Evolutionary conservation across 2,113 vertebrate species (phyloP), one percentile per base, ranked within the genome.

Genomic region (Rhegmatorhina hoffmannsi): DNA sequence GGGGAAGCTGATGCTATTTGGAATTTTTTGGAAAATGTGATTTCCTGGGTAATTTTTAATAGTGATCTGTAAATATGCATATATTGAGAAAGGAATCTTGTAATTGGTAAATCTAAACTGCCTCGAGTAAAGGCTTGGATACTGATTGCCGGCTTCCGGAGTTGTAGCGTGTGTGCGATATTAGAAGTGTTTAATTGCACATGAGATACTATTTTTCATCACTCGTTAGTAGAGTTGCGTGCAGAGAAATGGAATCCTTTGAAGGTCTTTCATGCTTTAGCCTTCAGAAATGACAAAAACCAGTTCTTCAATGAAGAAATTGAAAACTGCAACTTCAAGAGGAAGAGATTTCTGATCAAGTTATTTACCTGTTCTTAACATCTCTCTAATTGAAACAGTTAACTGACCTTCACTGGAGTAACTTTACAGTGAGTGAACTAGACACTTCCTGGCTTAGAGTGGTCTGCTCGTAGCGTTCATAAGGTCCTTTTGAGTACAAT

Each of bases 221-320:
- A 43, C 12, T 83, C 15, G 1, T 4, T 59, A 84, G 78, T 91
- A 62, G 40, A 79, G 24, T 9, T 9, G 24, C 9, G 8, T 50
- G 38, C 29, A 4, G 13, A 73, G 23, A n/a, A 89, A 2, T 1
- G 0, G 31, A 10, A 6, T 79, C 15, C 6, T 70, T 36, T 55
- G 8, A 59, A 89, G 29, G 21, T 38, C 9, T 84, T 56, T 83
- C 0, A 2, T 23, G 2, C 12, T 40, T 78, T 26, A 69, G 73
- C 33, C 2, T 77, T 64, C 20, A 18, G 53, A 75, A 81, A 73
- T 29, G 10, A 0, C 2, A 60, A 9, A 43, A 46, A 84, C 6
- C 5, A 52, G 9, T 52, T 84, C 6, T 44, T 43, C 19, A 88
- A 12, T 84, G 69, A 62, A 58, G 40, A 89, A 73, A n/a, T 26